These are phyloP conservation scores for Morone chrysops DNA, from an alignment of 2,113 vertebrate genomes.

Conservation along the genomic window DNA sequence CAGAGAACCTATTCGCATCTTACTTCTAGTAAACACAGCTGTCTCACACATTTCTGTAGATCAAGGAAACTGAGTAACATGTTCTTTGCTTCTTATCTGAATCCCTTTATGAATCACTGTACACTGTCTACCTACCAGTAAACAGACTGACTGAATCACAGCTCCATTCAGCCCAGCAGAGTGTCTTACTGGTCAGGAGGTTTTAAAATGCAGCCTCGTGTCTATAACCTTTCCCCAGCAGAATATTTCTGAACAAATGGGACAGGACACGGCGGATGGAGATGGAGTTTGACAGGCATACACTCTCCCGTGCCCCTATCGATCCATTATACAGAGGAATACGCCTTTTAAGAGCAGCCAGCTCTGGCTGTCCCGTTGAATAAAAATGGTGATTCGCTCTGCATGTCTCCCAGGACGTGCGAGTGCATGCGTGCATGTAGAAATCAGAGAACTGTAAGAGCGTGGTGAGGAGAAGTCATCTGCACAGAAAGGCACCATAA, in stretches of 20 bases:
- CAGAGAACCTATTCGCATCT: not conserved
- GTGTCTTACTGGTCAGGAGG: not conserved
- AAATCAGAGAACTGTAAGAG: constrained; percentile 43
- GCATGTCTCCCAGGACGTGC: constrained; percentile 33
- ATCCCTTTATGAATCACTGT: constrained; percentile 24
- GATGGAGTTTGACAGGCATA: constrained; percentile 69
- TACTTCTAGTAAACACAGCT: constrained; percentile 26
- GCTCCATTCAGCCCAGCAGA: constrained; percentile 20
- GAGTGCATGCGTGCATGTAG: not conserved
- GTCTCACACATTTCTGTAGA: not conserved
- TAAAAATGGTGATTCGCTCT: constrained; percentile 55
- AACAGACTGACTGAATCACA: constrained; percentile 27
- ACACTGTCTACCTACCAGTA: constrained; percentile 8
- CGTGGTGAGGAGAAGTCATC: constrained; percentile 18
- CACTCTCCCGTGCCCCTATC: constrained; percentile 37
- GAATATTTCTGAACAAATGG: constrained; percentile 32
- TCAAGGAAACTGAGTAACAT: constrained; percentile 11
- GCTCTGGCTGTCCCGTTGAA: constrained; percentile 54
- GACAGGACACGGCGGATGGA: constrained; percentile 37
- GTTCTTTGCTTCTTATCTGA: not conserved
- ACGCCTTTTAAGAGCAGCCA: constrained; percentile 54
- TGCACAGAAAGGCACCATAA: constrained; percentile 24
- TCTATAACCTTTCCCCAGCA: constrained; percentile 61
- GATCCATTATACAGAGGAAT: constrained; percentile 64
- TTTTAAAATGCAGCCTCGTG: constrained; percentile 57